phyloP scores from a whole-genome alignment of 64 coral and sea anemone genomes.

The Acropora tenuis region DNA sequence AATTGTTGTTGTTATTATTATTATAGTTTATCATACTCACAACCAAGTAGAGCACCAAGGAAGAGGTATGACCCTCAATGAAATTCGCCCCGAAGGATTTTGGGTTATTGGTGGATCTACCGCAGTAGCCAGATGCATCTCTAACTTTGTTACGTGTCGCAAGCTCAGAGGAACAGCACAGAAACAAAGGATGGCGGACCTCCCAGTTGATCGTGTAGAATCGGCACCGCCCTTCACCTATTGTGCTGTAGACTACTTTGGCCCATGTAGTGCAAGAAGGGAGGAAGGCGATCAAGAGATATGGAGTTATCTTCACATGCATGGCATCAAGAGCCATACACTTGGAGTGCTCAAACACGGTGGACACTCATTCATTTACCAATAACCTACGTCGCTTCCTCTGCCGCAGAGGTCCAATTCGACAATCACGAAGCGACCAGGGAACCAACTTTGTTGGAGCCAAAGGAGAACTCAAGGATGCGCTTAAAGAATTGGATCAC shows the following conservation, averaged over 20 bases:
- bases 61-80: constrained; percentile 3
- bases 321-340: constrained; percentile 8
- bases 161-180: not conserved
- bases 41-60: not conserved
- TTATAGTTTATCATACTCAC: not conserved
- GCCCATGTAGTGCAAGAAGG: constrained; percentile 1
- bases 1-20: no score
- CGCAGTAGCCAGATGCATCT: not conserved
- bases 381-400: constrained; percentile 2
- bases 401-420: not conserved
- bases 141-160: not conserved
- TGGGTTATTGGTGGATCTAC: constrained; percentile 22
- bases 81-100: not conserved
- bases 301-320: not conserved
- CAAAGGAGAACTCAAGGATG: not conserved
- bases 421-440: not conserved
- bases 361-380: constrained; percentile 29
- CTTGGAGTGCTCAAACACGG: not conserved
- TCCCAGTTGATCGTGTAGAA: not conserved
- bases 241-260: constrained; percentile 21
- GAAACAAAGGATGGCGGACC: not conserved
- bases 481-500: not conserved
- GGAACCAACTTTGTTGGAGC: constrained; percentile 22
- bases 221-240: constrained; percentile 5
- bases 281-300: constrained; percentile 5